Base-by-base conservation (phyloP, 2,113 vertebrate genomes). In the Neolamprologus kungweensis region DNA sequence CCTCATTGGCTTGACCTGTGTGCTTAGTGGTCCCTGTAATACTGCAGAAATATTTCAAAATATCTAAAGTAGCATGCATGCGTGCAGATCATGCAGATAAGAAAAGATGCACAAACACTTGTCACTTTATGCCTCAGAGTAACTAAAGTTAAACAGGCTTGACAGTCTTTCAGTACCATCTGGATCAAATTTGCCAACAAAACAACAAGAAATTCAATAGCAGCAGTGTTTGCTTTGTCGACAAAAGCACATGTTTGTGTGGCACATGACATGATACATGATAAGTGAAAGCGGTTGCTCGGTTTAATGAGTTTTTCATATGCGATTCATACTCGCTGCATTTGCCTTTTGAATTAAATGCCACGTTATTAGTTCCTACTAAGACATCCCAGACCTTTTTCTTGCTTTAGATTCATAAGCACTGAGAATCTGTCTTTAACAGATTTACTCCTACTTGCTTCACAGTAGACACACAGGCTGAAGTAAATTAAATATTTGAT, bases 121-220 rank as follows among this genome's bases (percentile, higher is more conserved):
- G 55, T 23, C 28, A 80, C 57, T 53, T 89, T 57, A 50, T 85
- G 71, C 26, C 78, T 84, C 42, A 47, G 58, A 33, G 45, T 26
- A 83, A 65, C 12, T 12, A 5, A 55, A 91, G 19, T 71, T 80
- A 85, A 85, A 51, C 42, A 75, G 3, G 16, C 28, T 65, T 78
- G 80, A 84, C 79, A 82, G 51, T 57, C 42, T 63, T 40, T 60
- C 55, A 82, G 53, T 14, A 40, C 81, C 88, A 87, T 89, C 87
- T 92, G 91, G 75, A 85, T 88, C 53, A 68, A 60, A 75, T 85
- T 84, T 83, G 65, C 28, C 23, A 75, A 63, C 26, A 80, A 85
- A 89, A 80, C 35, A 19, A 9, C 68, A 88, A 78, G 54, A 58
- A 75, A 31, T 42, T 16, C 68, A 28, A 53, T 51, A 68, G 68